phyloP scores from a whole-genome alignment of 2,797 vertebrate species.

The Acomys russatus region DNA sequence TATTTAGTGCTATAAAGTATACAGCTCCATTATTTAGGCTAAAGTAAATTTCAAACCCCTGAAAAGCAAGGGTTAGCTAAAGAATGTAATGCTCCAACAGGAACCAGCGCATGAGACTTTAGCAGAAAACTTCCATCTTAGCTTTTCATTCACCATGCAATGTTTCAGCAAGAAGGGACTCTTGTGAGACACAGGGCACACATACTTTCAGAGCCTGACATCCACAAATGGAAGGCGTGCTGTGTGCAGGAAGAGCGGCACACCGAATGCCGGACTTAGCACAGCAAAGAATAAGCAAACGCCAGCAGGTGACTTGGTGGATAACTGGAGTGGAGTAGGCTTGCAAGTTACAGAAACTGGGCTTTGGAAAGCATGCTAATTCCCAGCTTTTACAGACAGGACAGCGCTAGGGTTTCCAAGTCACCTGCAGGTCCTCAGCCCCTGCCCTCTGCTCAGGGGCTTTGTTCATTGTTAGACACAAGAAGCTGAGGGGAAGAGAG shows the following conservation, averaged over 20 bases:
- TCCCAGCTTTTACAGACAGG: slow-evolving; percentile 11
- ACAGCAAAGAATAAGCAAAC: slow-evolving; percentile 9
- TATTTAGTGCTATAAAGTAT: slow-evolving; percentile 1
- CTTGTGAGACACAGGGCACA: slow-evolving; percentile 32
- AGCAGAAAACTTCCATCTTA: background rate
- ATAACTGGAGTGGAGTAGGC: background rate
- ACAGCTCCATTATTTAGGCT: background rate
- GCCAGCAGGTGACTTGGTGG: background rate
- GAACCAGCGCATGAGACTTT: slow-evolving; percentile 29
- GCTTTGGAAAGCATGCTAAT: background rate
- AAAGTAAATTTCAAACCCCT: slow-evolving; percentile 32
- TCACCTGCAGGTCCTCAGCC: slow-evolving; percentile 80
- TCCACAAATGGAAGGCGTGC: slow-evolving; percentile 19
- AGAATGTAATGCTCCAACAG: background rate
- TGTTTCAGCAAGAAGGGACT: background rate
- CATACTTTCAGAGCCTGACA: background rate
- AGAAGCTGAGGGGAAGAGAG: slow-evolving; percentile 81
- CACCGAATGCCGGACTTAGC: background rate
- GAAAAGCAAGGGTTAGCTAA: slow-evolving; percentile 53
- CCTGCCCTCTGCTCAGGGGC: slow-evolving; percentile 68
- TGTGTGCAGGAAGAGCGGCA: background rate
- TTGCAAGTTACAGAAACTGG: background rate
- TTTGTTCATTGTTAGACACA: slow-evolving; percentile 85
- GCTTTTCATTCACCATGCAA: background rate
- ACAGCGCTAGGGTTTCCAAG: slow-evolving; percentile 49